phyloP scores from a whole-genome alignment of 2,888 invertebrate species.

The Linnaemya tessellans region DNA sequence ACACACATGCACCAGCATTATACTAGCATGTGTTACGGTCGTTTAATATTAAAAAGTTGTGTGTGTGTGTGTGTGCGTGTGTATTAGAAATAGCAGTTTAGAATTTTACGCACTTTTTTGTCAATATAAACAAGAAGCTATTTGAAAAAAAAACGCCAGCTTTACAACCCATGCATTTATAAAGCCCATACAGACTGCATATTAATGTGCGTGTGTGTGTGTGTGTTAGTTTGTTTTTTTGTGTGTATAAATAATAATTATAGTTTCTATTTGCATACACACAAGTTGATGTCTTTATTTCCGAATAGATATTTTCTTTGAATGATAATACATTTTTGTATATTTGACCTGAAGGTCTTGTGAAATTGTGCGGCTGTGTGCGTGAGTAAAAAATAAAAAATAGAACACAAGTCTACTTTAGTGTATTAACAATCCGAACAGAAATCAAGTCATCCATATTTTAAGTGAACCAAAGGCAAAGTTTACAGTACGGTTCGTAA shows the following conservation, averaged over 20 bases:
- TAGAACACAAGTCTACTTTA: neutral
- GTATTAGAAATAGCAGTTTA: slow-evolving; percentile 24
- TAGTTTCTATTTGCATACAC: slow-evolving; percentile 5
- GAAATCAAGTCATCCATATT: too few relatives aligned
- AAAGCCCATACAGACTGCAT: neutral
- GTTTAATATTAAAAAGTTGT: neutral
- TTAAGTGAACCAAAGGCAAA: too few relatives aligned
- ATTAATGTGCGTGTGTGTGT: neutral
- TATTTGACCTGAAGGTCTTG: slow-evolving; percentile 27
- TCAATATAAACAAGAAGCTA: slow-evolving; percentile 12
- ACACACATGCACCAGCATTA: neutral
- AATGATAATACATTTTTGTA: slow-evolving; percentile 1
- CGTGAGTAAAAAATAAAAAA: neutral
- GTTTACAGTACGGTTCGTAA: too few relatives aligned
- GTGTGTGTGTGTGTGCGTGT: too few relatives aligned
- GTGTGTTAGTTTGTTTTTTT: neutral
- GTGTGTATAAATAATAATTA: neutral
- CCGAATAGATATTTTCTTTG: neutral
- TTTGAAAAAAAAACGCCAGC: neutral
- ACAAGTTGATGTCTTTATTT: slow-evolving; percentile 24
- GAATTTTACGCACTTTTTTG: slow-evolving; percentile 46
- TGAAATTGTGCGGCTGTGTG: neutral
- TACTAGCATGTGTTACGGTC: neutral
- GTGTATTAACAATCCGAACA: neutral
- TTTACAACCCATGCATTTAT: neutral